Evolutionary conservation across 2,888 invertebrate genomes (phyloP).

Genomic region (Zygothrica quintamaculata): DNA sequence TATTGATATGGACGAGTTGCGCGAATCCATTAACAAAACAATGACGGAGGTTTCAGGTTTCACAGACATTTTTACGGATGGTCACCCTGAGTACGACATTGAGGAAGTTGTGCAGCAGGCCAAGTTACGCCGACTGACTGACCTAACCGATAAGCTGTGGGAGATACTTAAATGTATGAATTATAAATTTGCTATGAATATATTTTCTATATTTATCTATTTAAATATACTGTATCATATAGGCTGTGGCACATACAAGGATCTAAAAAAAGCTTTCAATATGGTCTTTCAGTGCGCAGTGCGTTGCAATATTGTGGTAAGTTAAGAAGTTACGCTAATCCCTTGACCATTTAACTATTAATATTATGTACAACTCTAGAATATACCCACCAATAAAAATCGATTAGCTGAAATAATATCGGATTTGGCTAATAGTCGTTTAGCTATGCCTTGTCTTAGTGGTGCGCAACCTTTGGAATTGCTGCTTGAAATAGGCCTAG

Average conservation of each 20-base stretch:
- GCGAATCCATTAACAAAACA: slow-evolving; percentile 76
- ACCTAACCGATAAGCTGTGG: slow-evolving; percentile 84
- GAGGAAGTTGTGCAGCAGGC: slow-evolving; percentile 81
- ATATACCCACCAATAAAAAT: slow-evolving; percentile 83
- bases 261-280: slow-evolving; percentile 81
- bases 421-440: slow-evolving; percentile 82
- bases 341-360: neutral
- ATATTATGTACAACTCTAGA: slow-evolving; percentile 65
- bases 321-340: slow-evolving; percentile 14
- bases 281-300: slow-evolving; percentile 83
- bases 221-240: no score
- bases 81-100: slow-evolving; percentile 72
- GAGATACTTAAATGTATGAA: slow-evolving; percentile 81
- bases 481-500: slow-evolving; percentile 84
- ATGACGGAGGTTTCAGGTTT: slow-evolving; percentile 81
- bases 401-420: slow-evolving; percentile 84
- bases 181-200: neutral
- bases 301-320: slow-evolving; percentile 83
- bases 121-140: slow-evolving; percentile 70
- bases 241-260: slow-evolving; percentile 83
- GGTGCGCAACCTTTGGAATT: slow-evolving; percentile 84
- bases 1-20: slow-evolving; percentile 77
- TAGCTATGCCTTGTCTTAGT: slow-evolving; percentile 83
- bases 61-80: slow-evolving; percentile 58
- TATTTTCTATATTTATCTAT: neutral